Base-by-base conservation (phyloP, 2,888 invertebrate genomes). In the Nipponacmea schrenckii region DNA sequence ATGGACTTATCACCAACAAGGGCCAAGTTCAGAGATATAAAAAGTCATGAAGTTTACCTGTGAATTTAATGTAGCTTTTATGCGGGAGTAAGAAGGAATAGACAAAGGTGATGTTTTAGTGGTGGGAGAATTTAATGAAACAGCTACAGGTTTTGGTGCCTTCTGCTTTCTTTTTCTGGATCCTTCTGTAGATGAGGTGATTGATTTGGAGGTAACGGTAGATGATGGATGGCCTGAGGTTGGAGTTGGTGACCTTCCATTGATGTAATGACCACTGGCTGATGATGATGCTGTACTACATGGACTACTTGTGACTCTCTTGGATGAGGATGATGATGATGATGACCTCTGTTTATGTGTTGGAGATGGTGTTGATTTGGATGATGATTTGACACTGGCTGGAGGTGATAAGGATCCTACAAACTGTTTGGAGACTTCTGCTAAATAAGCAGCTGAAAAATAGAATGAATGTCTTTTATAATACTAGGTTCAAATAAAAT, bases 331-430 rank as follows among this genome's bases (percentile, higher is more conserved):
- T 8, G 70, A 62, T 10, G 76, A 74, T 44, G 71, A 67, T 14
- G 69, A 45, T 39, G 64, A 70, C 0, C 63, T 31, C 63, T 68
- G 46, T 44, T 69, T 62, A 0, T 50, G 65, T 44, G 62, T 68
- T 27, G 74, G 68, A 20, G 75, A 72, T 39, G 80, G 74, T 17
- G 64, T 44, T 67, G 77, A 70, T 64, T 75, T 67, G 14, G 70
- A 70, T 44, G 70, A 70, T 48, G 62, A 62, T 46, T 20, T 46
- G 17, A 44, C 8, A 14, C 20, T 24, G 8, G 64, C 7, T 31
- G 46, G 24, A 27, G 64, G 64, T 64, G 69, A 48, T 8, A 64
- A 26, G 4, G 63, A 26, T 50, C 64, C 69, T 20, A 64, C 69
- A 26, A 69, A 46, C 26, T 69, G 69, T 69, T 64, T 69, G 17